Conservation (phyloP, 2,113 vertebrate genomes). For the Otocyon megalotis region DNA sequence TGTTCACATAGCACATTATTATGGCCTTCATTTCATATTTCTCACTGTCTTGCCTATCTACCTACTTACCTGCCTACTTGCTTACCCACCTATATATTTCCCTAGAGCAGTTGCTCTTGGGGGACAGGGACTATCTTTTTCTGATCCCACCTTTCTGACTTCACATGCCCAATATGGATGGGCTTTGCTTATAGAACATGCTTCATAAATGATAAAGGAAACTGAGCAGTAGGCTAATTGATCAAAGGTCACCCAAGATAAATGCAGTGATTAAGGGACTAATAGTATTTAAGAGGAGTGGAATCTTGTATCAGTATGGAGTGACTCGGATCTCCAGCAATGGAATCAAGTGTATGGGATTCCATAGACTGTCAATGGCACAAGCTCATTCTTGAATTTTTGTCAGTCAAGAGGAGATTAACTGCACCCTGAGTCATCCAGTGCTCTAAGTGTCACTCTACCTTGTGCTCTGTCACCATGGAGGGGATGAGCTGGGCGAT, state of each 20-base stretch:
- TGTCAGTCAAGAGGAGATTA: constrained; percentile 41
- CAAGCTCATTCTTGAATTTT: constrained; percentile 48
- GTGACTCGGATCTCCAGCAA: background rate
- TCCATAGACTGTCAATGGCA: background rate
- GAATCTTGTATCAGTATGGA: background rate
- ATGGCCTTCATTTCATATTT: background rate
- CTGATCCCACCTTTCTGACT: background rate
- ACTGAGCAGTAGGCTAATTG: background rate
- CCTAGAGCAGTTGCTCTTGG: background rate
- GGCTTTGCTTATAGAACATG: background rate
- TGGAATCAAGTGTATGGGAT: background rate
- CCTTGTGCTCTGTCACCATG: background rate
- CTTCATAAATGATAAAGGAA: background rate
- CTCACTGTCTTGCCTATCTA: background rate
- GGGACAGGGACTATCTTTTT: background rate
- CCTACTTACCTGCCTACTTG: background rate
- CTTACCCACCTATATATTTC: background rate
- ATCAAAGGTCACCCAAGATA: background rate
- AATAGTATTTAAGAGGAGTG: background rate
- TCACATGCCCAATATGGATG: background rate
- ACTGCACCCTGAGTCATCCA: background rate
- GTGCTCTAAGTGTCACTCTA: background rate
- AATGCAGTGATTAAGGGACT: background rate
- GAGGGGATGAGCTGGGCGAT: background rate
- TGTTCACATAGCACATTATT: background rate